Evolutionary conservation across 2,113 vertebrate genomes (phyloP), one percentile per base, ranked within the genome.

Genomic region (Calidris pugnax): DNA sequence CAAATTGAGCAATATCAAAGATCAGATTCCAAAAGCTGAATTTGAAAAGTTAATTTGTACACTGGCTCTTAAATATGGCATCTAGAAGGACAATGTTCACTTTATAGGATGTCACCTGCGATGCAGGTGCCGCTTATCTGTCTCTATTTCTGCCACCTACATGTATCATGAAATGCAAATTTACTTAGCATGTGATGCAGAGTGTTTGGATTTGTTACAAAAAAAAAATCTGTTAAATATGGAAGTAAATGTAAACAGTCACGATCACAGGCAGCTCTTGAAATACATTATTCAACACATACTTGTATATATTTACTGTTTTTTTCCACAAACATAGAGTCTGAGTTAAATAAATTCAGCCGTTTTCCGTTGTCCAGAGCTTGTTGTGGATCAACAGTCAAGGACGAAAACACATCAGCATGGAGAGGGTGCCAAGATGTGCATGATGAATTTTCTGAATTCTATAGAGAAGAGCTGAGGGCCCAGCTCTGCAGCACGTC

Each of bases 201-300:
- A 82, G 59, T 75, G 39, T 93, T 89, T 87, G 57, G 24, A 81
- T 89, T 84, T 89, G 13, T 85, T 88, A 68, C 6, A 7, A 43
- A 87, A 66, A 95, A 84, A 87, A 85, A 67, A 35, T 33, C 71
- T 90, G 33, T 72, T 92, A 78, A 85, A 72, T 90, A 91, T 69
- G 32, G 67, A 83, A 68, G 35, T 41, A 85, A 85, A 82, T 55
- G 59, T 80, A 95, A 95, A 89, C 53, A 95, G 50, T 74, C 72
- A 78, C 0, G 0, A 30, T 94, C 41, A 63, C 39, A 72, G 30
- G 51, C 55, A 71, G 59, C 22, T 71, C 50, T 74, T 67, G 27
- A 96, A 88, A 90, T 75, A 56, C 15, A 45, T 79, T 90, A 92
- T 81, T 95, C 83, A 89, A 55, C 35, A 57, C 11, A 20, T 43